Evolutionary conservation across 2,113 vertebrate genomes (phyloP).

Genomic region (Upupa epops): DNA sequence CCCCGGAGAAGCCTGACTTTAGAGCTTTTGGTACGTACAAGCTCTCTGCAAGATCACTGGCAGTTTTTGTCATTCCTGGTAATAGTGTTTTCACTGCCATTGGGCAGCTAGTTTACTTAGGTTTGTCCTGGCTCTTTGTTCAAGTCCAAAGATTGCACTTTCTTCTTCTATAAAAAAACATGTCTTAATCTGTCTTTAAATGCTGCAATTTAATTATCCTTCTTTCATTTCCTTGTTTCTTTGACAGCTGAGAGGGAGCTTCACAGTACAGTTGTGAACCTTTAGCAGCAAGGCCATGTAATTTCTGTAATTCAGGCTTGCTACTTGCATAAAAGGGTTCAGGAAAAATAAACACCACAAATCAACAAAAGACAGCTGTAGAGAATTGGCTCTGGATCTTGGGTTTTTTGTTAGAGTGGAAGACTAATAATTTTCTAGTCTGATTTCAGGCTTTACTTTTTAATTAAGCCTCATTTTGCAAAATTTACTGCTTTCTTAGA

Average conservation of each 20-base stretch:
- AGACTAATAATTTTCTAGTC: background rate
- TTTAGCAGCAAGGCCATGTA: background rate
- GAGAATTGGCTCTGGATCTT: background rate
- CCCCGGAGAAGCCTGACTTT: background rate
- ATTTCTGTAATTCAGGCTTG: background rate
- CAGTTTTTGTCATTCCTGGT: background rate
- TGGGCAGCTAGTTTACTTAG: background rate
- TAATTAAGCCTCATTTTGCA: background rate
- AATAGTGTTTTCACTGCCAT: background rate
- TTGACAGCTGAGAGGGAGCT: background rate
- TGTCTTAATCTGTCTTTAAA: background rate
- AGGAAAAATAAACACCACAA: background rate
- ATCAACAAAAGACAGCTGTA: background rate
- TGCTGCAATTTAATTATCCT: background rate
- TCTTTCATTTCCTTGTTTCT: background rate
- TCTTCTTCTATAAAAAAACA: background rate
- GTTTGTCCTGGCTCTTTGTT: background rate
- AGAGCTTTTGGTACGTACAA: background rate
- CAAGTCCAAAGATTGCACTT: background rate
- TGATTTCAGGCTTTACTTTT: background rate
- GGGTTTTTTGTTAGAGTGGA: background rate
- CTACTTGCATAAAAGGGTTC: background rate
- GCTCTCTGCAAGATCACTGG: rapidly evolving
- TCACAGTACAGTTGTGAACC: background rate
- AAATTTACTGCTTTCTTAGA: rapidly evolving